Conservation (phyloP, 2,797 vertebrate species). For the Muraenolepis orangiensis region DNA sequence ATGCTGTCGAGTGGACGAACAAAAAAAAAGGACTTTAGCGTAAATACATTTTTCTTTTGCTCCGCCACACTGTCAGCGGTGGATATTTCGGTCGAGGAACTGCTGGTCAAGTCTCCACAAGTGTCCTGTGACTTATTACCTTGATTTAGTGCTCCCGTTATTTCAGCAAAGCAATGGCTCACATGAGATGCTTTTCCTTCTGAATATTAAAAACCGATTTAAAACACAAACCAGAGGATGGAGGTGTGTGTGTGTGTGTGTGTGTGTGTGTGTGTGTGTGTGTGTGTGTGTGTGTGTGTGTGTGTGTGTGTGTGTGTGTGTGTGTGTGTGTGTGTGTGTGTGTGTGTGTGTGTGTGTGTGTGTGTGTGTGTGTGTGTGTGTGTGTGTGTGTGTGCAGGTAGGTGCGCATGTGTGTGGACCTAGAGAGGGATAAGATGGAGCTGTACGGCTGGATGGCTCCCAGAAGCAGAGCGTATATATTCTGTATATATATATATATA, state of each 20-base stretch:
- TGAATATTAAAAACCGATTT: constrained; percentile 62
- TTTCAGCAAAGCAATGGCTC: constrained; percentile 57
- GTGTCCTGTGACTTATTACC: constrained; percentile 45
- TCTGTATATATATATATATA: no score
- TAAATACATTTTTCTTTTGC: no score
- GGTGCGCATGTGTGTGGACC: constrained; percentile 33
- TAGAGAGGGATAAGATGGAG: constrained; percentile 22
- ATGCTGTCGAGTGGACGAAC: constrained; percentile 15
- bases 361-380: no score
- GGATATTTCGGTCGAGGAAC: constrained; percentile 42
- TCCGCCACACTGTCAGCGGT: constrained; percentile 19
- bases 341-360: neutral
- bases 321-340: constrained; percentile 1
- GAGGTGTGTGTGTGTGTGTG: constrained; percentile 8
- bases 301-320: no score
- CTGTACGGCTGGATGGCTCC: constrained; percentile 45
- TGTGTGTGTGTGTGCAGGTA: neutral
- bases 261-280: no score
- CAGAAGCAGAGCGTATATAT: constrained; percentile 56
- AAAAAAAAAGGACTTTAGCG: no score
- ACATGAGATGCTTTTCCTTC: constrained; percentile 61
- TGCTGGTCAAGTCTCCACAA: constrained; percentile 38
- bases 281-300: neutral
- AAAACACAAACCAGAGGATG: constrained; percentile 63
- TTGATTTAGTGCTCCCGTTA: constrained; percentile 59